Percentiles rank a stretch among this genome's conserved stretches.
Conservation (phyloP, 2,797 vertebrate species). For the Syncerus caffer region DNA sequence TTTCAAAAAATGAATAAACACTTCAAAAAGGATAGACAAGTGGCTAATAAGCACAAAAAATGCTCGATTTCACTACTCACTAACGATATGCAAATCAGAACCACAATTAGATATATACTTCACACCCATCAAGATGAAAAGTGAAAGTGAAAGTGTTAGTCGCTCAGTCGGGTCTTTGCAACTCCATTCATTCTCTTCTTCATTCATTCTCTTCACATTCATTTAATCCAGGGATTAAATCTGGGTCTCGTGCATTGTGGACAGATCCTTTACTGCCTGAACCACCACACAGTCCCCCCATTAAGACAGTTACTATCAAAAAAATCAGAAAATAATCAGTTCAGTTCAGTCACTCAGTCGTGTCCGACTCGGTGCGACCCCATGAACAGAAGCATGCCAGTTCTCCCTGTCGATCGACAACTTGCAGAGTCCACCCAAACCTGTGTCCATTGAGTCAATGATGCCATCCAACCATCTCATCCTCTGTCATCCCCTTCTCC, state of each 20-base stretch:
- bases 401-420: no score
- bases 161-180: neutral
- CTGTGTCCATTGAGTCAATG: no score
- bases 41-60: neutral
- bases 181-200: neutral
- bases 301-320: neutral
- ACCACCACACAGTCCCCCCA: neutral
- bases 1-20: neutral
- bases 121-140: neutral
- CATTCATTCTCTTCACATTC: neutral
- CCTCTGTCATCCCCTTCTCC: no score
- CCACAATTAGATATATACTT: neutral
- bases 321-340: neutral
- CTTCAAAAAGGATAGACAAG: neutral
- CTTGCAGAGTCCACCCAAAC: no score
- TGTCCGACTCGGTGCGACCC: no score
- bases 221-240: neutral
- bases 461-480: no score
- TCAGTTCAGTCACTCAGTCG: no score
- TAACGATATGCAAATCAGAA: neutral
- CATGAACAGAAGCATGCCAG: no score
- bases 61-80: neutral
- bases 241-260: neutral
- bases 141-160: neutral
- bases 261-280: neutral